A percentile compares a stretch with the other conserved stretches of the same genome.
Evolutionary conservation across 2,888 invertebrate species (phyloP).

Genomic region (Plusia festucae): DNA sequence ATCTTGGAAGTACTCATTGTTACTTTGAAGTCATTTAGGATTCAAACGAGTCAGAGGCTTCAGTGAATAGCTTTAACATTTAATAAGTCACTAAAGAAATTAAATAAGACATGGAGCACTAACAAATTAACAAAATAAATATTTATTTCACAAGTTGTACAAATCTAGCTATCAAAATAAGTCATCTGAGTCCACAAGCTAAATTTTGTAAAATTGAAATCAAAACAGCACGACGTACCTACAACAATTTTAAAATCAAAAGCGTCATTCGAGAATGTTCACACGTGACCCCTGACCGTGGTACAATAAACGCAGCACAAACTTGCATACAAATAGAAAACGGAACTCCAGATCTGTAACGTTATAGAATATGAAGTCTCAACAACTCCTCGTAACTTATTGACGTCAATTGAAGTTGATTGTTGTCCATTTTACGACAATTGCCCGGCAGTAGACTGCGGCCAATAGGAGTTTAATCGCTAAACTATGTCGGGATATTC

Average conservation of each 20-base stretch:
- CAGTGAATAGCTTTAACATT: too few relatives aligned
- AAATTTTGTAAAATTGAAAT: too few relatives aligned
- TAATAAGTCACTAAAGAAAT: too few relatives aligned
- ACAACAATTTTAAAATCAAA: not conserved
- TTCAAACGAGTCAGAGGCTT: too few relatives aligned
- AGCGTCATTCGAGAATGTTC: not conserved
- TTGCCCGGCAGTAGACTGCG: slow-evolving; percentile 69
- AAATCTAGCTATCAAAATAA: too few relatives aligned
- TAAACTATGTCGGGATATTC: slow-evolving; percentile 80
- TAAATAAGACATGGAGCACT: too few relatives aligned
- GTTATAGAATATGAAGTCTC: slow-evolving; percentile 63
- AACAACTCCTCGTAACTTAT: slow-evolving; percentile 77
- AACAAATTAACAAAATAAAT: too few relatives aligned
- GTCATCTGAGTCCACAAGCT: too few relatives aligned
- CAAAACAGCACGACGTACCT: too few relatives aligned
- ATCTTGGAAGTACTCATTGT: too few relatives aligned
- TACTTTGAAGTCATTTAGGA: too few relatives aligned
- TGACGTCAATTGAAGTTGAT: slow-evolving; percentile 86
- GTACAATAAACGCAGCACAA: slow-evolving; percentile 37
- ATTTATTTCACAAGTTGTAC: too few relatives aligned
- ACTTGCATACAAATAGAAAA: slow-evolving; percentile 49
- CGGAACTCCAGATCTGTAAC: slow-evolving; percentile 58
- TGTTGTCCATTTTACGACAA: slow-evolving; percentile 85
- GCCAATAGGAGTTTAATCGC: slow-evolving; percentile 75
- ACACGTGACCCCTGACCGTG: slow-evolving; percentile 23